Evolutionary conservation across 1,140 invertebrate species (phyloP).

Genomic region (Cataglyphis hispanica): DNA sequence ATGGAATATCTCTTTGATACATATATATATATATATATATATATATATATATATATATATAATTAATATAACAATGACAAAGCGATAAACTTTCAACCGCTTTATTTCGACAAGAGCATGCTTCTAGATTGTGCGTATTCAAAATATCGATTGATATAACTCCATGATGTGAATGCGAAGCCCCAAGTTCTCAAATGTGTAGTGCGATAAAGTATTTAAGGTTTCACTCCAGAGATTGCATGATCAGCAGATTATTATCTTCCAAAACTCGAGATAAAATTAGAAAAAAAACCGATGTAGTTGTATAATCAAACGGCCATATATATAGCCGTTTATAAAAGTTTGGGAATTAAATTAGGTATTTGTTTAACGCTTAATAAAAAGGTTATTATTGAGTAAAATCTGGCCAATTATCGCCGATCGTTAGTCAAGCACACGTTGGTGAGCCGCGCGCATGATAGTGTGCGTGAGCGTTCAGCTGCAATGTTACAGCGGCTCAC

Average conservation of each 20-base stretch:
- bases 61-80: not conserved
- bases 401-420: no score
- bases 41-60: not conserved
- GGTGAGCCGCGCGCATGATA: no score
- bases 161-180: constrained; percentile 7
- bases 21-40: not conserved
- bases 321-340: no score
- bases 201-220: constrained; percentile 23
- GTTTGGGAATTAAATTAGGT: no score
- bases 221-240: not conserved
- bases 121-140: not conserved
- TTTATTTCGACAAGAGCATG: not conserved
- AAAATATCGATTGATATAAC: not conserved
- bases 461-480: no score
- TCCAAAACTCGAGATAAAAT: not conserved
- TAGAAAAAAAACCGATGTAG: not conserved
- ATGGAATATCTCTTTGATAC: not conserved
- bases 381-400: no score
- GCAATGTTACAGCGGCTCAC: no score
- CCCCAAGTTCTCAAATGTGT: not conserved
- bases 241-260: not conserved
- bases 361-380: no score
- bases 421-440: no score
- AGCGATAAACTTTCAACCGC: not conserved
- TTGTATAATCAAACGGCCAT: not conserved